Evolutionary conservation across 2,888 invertebrate species (phyloP), one percentile per base, ranked within the genome.

Genomic region (Linnaemya tessellans): DNA sequence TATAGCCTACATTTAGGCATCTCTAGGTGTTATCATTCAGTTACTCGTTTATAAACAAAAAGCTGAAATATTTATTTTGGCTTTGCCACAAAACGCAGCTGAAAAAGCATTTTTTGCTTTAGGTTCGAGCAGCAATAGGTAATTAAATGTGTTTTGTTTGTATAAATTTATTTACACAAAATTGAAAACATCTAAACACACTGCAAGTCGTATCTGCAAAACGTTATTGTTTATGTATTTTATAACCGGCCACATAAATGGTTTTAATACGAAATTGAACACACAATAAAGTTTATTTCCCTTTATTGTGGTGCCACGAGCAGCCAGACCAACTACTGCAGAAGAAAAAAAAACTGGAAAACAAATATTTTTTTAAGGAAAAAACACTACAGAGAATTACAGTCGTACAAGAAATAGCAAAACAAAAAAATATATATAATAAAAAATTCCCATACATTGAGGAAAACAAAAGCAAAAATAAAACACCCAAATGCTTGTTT

Each of bases 221-320:
- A 22, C 3, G 15, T 43, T 49, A 58, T 30, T 73, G 30, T 49
- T 77, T 54, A 20, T 64, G 5, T 1, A 43, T 41, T 35, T 73
- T 64, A n/a, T 54, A 67, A 64, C 54, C 51, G 46, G 20, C 56
- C 64, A 64, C 51, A 58, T 80, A 56, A 70, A 73, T 58, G 84
- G 58, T 67, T 83, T 83, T 67, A 67, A 73, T 74, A 79, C n/a
- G 54, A 65, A 74, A 73, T 65, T 65, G 78, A 78, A 78, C 65
- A 60, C 49, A 65, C 58, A 83, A 83, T 65, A 78, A 73, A 65
- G 25, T 77, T 65, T 56, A 60, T 78, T 67, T 78, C 56, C 43
- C 43, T 78, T 83, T 73, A 60, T 49, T 38, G n/a, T n/a, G 41
- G 65, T 35, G 35, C 15, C 25, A 38, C 35, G 56, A 49, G 7